Evolutionary conservation across 2,113 vertebrate genomes (phyloP).

Genomic region (Eupsittula cactorum): DNA sequence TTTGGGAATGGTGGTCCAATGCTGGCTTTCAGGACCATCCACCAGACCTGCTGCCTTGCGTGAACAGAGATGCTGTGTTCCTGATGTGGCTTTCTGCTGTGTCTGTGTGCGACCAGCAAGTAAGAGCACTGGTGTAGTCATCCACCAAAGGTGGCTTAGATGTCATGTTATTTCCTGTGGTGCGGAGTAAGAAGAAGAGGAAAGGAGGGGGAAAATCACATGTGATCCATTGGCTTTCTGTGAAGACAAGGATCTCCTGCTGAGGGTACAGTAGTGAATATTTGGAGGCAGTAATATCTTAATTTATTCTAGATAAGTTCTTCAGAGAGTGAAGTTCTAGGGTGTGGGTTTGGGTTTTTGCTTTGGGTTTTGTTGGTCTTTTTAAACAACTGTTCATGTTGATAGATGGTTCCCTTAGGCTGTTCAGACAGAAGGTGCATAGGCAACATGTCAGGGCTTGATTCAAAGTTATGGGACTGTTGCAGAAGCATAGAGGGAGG

Average conservation of each 20-base stretch:
- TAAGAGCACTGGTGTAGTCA: not conserved
- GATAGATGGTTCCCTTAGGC: not conserved
- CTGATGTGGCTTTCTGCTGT: not conserved
- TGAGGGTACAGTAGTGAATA: not conserved
- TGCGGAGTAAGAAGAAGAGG: accelerated
- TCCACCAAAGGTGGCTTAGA: not conserved
- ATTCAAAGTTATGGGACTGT: not conserved
- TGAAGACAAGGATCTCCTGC: not conserved
- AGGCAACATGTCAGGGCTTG: not conserved
- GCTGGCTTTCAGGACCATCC: accelerated
- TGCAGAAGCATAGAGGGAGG: not conserved
- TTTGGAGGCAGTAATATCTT: not conserved
- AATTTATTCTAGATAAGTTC: not conserved
- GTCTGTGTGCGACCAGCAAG: accelerated
- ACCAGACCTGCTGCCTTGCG: too few relatives aligned
- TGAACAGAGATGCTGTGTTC: not conserved
- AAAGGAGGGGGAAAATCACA: accelerated
- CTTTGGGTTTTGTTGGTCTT: not conserved
- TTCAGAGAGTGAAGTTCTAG: not conserved
- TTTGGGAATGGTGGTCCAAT: not conserved
- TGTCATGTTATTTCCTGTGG: not conserved
- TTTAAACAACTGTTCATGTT: not conserved
- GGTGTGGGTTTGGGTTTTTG: not conserved
- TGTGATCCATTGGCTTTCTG: not conserved
- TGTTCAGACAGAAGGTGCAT: not conserved